Base-by-base conservation (phyloP, 2,888 invertebrate species). In the Pheosia gnoma region DNA sequence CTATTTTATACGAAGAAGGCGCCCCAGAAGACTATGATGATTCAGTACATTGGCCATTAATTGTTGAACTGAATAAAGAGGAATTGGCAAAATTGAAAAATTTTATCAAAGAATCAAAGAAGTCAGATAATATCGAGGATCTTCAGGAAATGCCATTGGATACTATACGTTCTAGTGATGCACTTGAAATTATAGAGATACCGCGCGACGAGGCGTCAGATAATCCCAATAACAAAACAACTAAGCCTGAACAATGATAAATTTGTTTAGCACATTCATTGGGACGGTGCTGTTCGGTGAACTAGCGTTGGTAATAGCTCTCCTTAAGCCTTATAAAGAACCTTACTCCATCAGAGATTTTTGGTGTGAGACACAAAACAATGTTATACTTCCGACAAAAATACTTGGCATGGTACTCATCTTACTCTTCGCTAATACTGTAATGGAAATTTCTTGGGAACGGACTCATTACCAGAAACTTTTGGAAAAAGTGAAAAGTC, bases 241-340 rank as follows among this genome's bases (percentile, higher is more conserved):
- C 6, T 6, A 57, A 57, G 13, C 53, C 47, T 56, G 6, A 36
- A 74, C 68, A 64, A 90, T 89, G 89, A 78, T 87, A 13, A 86
- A 86, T 64, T 57, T 87, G 52, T 88, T 84, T 60, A 84, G 83
- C 59, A 65, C 73, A 8, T 13, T 82, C 25, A 65, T 80, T 5
- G 80, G 78, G n/a, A 43, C 60, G 0, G 52, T 82, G 3, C 68
- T 90, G 3, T 84, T 85, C 54, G 3, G 66, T 0, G 86, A 91
- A 78, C 4, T 85, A 7, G 43, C 83, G 4, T 56, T 80, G n/a
- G 67, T 89, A 13, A 59, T 88, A 10, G 79, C 77, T 2, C 75
- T 91, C 9, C 70, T 91, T 41, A 90, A 86, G 62, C 90, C 91
- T 0, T 49, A 87, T 1, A 74, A 67, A 63, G 82, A 90, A 61